Conservation (phyloP, 1,140 invertebrate genomes). For the Pristionchus pacificus region DNA sequence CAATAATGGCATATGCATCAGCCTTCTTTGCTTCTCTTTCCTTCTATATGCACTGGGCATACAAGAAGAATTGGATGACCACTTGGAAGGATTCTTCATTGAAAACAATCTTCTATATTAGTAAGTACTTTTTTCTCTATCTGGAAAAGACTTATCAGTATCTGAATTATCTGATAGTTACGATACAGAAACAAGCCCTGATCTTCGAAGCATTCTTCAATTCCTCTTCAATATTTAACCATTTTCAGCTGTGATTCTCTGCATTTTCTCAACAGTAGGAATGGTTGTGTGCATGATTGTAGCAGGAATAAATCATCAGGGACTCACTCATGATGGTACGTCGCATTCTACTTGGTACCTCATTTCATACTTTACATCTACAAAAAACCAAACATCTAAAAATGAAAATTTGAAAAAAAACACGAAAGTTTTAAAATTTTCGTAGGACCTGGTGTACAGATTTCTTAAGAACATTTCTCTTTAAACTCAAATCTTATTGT, state of each 20-base stretch:
- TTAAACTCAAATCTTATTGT: neutral
- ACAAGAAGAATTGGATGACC: constrained; percentile 23
- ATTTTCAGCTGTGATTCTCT: constrained; percentile 15
- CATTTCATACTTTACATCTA: constrained; percentile 8
- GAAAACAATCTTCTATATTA: constrained; percentile 5
- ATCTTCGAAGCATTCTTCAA: neutral
- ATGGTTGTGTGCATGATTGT: constrained; percentile 20
- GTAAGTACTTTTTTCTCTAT: constrained; percentile 13
- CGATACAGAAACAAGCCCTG: too few species aligned
- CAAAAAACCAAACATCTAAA: too few species aligned
- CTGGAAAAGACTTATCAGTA: too few species aligned
- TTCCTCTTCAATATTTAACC: neutral
- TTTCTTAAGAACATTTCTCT: too few species aligned
- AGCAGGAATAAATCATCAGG: constrained; percentile 29
- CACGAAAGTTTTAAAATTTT: too few species aligned
- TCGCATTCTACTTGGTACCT: neutral
- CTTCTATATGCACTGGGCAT: constrained; percentile 24
- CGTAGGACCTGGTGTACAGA: too few species aligned
- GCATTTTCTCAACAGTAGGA: neutral
- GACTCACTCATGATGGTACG: constrained; percentile 7
- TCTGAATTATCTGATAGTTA: too few species aligned
- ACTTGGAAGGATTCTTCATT: constrained; percentile 15
- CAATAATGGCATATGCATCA: constrained; percentile 17
- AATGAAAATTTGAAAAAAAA: too few species aligned
- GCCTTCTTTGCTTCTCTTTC: constrained; percentile 16